Base-by-base conservation (phyloP, 1,140 invertebrate genomes). In the Zaprionus taronus region DNA sequence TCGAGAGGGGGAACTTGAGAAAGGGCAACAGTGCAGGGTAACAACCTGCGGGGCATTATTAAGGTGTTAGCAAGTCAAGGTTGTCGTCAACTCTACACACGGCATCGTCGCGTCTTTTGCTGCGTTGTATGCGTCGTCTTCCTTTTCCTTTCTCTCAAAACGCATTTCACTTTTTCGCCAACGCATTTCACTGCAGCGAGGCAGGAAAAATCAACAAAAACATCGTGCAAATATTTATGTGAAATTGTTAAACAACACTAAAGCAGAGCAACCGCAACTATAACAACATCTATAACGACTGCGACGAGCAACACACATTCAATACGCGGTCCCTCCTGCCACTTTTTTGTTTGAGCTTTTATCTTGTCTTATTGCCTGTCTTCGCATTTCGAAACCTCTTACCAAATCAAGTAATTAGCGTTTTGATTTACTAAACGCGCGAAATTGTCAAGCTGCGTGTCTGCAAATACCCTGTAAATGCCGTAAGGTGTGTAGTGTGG, bases 321-420 rank as follows among this genome's bases (percentile, higher is more conserved):
- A 63, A 64, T 71, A 60, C 24, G 36, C 49, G n/a, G n/a, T 17
- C 41, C n/a, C 41, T 17, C 41, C 7, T 9, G n/a, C n/a, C 6
- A 1, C 41, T 44, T 44, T n/a, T 15, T 11, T 64, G 22, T 56
- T 70, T 38, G 11, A 34, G 17, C 47, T 61, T 63, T 31, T 26
- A 49, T 44, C 34, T 66, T 24, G 31, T 64, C 63, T 75, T 70
- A 63, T 24, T 56, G 72, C 61, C 26, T 75, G 66, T 47, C 20
- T 69, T 70, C 72, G 74, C 76, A 68, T 78, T 90, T 89, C 66
- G 79, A 90, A 90, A 90, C 63, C 81, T 72, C 81, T 90, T 90
- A 85, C 79, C 80, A 90, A 90, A 90, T 90, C 85, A 75, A 85
- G 85, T 90, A 90, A 90, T 90, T 90, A 90, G 84, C 80, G 71